phyloP scores from a whole-genome alignment of 2,888 invertebrate genomes.

The Apamea crenata region DNA sequence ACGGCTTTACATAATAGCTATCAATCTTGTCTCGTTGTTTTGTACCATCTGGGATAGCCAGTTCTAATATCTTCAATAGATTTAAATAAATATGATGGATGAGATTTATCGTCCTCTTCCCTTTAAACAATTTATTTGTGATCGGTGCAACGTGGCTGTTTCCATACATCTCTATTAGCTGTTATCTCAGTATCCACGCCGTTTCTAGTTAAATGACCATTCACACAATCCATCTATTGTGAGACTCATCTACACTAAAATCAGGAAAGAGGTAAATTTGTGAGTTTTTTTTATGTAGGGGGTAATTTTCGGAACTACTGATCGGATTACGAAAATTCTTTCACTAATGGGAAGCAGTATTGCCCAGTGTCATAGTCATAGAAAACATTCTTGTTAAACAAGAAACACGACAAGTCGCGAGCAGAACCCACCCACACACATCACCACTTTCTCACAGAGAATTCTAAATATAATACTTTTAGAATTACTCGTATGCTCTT shows the following conservation, averaged over 20 bases:
- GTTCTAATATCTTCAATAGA: background rate
- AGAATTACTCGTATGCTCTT: constrained; percentile 7
- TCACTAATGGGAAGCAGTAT: background rate
- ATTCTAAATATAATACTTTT: background rate
- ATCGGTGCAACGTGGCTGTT: background rate
- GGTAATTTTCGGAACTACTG: background rate
- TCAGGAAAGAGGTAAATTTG: background rate
- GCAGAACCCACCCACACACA: background rate
- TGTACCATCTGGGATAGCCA: background rate
- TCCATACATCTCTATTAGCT: background rate
- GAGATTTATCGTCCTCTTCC: background rate
- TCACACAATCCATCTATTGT: background rate
- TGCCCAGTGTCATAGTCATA: background rate
- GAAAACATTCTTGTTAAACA: background rate
- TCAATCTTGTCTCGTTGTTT: background rate
- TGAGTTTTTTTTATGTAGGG: background rate
- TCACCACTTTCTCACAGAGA: constrained; percentile 1
- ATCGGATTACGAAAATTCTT: background rate
- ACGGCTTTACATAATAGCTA: background rate
- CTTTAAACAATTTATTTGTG: background rate
- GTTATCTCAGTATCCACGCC: background rate
- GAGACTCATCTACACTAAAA: background rate
- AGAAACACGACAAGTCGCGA: background rate
- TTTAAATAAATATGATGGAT: background rate
- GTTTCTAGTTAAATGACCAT: background rate